A percentile compares a stretch with the other conserved stretches of the same genome.
Conservation (phyloP, 2,113 vertebrate genomes). For the Cygnus atratus region DNA sequence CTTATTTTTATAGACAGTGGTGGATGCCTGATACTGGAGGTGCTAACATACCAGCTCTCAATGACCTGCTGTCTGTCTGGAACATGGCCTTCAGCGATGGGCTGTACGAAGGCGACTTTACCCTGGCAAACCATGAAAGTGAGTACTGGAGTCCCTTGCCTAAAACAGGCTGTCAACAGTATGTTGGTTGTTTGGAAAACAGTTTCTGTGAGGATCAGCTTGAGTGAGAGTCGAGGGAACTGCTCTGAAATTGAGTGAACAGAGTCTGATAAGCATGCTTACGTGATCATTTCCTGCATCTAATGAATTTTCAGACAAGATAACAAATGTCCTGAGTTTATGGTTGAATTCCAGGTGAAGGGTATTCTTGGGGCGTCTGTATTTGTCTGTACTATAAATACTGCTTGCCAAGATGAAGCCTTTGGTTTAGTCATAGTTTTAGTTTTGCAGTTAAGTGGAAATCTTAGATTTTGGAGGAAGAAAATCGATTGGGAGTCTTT, state of each 20-base stretch:
- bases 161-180: rapidly evolving
- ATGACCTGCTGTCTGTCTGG: slow-evolving; percentile 96
- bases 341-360: neutral
- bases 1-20: slow-evolving; percentile 86
- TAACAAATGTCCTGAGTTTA: neutral
- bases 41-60: slow-evolving; percentile 94
- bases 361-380: neutral
- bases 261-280: neutral
- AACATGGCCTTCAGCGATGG: slow-evolving; percentile 98
- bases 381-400: neutral
- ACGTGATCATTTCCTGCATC: neutral
- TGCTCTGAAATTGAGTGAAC: neutral
- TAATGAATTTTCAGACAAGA: neutral
- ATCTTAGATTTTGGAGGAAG: neutral
- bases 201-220: neutral
- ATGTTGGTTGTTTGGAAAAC: neutral
- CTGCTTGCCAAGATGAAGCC: neutral
- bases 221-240: neutral
- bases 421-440: neutral
- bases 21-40: slow-evolving; percentile 99
- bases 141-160: slow-evolving; percentile 60
- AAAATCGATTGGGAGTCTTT: neutral
- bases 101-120: slow-evolving; percentile 96
- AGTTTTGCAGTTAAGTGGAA: neutral
- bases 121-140: slow-evolving; percentile 96